phyloP scores from a whole-genome alignment of 2,113 vertebrate species.

The Copsychus sechellarum region DNA sequence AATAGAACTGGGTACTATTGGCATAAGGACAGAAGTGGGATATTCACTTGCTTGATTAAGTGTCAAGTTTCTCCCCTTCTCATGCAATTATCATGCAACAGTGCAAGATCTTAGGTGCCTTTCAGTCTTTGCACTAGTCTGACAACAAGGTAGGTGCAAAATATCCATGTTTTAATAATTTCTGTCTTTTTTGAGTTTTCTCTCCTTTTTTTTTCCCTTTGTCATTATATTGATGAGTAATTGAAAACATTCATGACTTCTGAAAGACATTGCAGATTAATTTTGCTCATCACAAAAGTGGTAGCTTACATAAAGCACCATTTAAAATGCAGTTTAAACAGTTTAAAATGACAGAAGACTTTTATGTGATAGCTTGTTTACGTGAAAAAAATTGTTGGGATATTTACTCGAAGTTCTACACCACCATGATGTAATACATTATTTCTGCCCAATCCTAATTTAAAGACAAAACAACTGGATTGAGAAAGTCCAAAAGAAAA shows the following conservation, averaged over 20 bases:
- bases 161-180: background rate
- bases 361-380: background rate
- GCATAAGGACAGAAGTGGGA: background rate
- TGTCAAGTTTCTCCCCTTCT: background rate
- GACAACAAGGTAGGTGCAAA: background rate
- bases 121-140: background rate
- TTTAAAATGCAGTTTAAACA: background rate
- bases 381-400: background rate
- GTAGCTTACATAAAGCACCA: background rate
- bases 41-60: background rate
- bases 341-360: background rate
- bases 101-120: background rate
- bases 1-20: background rate
- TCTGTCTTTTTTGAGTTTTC: background rate
- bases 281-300: background rate
- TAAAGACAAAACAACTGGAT: background rate
- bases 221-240: background rate
- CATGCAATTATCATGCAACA: background rate
- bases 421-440: background rate
- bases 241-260: background rate
- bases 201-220: background rate
- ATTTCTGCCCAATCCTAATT: background rate
- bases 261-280: background rate
- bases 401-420: background rate
- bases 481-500: background rate